Conservation (phyloP, 2,888 invertebrate genomes). For the Aphrophora alni region DNA sequence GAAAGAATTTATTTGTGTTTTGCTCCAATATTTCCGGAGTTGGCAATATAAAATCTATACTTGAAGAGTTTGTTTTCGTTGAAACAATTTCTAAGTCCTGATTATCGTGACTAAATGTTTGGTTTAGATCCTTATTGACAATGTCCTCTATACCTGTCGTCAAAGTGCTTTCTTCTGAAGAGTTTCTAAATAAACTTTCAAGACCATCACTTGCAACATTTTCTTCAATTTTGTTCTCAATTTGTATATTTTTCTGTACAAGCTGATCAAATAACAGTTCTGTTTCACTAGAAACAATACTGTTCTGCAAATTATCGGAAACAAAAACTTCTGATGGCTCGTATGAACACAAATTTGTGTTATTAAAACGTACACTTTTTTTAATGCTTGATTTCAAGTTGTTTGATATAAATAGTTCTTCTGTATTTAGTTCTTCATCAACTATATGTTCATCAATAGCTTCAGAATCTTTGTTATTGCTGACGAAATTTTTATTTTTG, state of each 20-base stretch:
- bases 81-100: background rate
- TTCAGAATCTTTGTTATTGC: background rate
- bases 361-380: background rate
- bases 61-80: background rate
- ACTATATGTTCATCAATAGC: no score
- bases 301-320: background rate
- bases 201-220: background rate
- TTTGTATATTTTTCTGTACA: background rate
- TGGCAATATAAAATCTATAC: background rate
- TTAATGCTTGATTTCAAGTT: background rate
- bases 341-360: background rate
- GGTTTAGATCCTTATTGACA: background rate
- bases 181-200: background rate
- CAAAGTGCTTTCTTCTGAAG: background rate
- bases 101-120: background rate
- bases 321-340: background rate
- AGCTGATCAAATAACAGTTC: background rate
- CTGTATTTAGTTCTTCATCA: background rate
- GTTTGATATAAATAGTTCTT: no score
- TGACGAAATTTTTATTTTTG: background rate
- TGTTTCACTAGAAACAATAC: background rate
- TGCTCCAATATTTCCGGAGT: no score
- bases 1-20: no score
- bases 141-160: background rate
- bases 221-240: background rate